Evolutionary conservation across 2,113 vertebrate species (phyloP).

Genomic region (Pipa parva): DNA sequence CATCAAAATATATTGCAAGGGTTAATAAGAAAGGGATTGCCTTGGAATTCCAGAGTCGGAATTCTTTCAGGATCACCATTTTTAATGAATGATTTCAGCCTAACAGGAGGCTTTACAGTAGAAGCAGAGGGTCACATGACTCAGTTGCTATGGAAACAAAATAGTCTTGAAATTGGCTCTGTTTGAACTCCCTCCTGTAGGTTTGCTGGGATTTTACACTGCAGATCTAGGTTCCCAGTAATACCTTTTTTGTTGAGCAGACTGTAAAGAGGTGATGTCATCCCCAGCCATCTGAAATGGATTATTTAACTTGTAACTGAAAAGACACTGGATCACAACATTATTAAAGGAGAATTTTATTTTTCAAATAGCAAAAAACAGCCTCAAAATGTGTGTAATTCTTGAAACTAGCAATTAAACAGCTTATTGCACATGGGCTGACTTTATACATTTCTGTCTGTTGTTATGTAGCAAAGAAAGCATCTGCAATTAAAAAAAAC

Average conservation of each 20-base stretch:
- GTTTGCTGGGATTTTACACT: slow-evolving; percentile 9
- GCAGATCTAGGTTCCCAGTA: slow-evolving; percentile 11
- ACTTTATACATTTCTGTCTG: no score
- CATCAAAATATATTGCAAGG: background rate
- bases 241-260: background rate
- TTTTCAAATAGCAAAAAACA: background rate
- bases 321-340: slow-evolving; percentile 9
- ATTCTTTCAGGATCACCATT: slow-evolving; percentile 44
- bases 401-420: no score
- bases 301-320: slow-evolving; percentile 31
- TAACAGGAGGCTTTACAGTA: slow-evolving; percentile 59
- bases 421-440: no score
- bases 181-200: slow-evolving; percentile 35
- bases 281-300: slow-evolving; percentile 32
- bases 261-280: slow-evolving; percentile 45
- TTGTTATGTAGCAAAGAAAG: no score
- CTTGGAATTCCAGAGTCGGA: slow-evolving; percentile 28
- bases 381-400: background rate
- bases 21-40: slow-evolving; percentile 31
- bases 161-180: slow-evolving; percentile 58
- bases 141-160: slow-evolving; percentile 71
- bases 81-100: slow-evolving; percentile 47
- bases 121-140: slow-evolving; percentile 46
- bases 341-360: background rate
- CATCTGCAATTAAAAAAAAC: no score